phyloP scores from a whole-genome alignment of 1,140 invertebrate species.

The Globodera rostochiensis region DNA sequence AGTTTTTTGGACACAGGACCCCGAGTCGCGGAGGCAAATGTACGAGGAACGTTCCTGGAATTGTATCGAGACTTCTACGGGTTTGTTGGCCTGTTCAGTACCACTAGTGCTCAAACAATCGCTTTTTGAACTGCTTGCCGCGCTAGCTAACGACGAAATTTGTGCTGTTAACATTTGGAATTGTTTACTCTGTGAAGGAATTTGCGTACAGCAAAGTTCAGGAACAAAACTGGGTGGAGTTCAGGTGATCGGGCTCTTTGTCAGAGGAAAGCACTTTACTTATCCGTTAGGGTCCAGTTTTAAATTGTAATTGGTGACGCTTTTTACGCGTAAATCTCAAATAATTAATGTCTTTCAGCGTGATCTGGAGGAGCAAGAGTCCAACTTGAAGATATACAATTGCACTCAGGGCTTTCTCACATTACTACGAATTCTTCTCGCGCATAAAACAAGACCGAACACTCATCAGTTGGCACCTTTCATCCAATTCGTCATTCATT shows the following conservation, averaged over 20 bases:
- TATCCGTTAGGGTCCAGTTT: too few species aligned
- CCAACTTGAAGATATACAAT: slow-evolving; percentile 36
- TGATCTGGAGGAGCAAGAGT: slow-evolving; percentile 42
- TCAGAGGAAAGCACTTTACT: slow-evolving; percentile 5
- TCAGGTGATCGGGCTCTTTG: slow-evolving; percentile 24
- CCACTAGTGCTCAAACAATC: slow-evolving; percentile 42
- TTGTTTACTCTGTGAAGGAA: slow-evolving; percentile 40
- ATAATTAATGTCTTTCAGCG: slow-evolving; percentile 10
- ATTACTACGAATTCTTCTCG: slow-evolving; percentile 34
- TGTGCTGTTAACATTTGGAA: slow-evolving; percentile 40
- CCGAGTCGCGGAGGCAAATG: slow-evolving; percentile 35
- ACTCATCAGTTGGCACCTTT: slow-evolving; percentile 34
- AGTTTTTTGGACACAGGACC: slow-evolving; percentile 25
- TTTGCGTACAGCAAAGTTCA: slow-evolving; percentile 37
- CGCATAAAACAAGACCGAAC: slow-evolving; percentile 32
- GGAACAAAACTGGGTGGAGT: slow-evolving; percentile 28
- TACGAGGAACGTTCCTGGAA: slow-evolving; percentile 35
- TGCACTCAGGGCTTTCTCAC: slow-evolving; percentile 42
- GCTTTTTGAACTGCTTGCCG: slow-evolving; percentile 37
- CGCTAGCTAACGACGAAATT: slow-evolving; percentile 40
- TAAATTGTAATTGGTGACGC: too few species aligned
- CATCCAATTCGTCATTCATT: slow-evolving; percentile 41
- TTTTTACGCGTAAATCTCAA: too few species aligned
- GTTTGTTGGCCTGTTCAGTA: slow-evolving; percentile 28
- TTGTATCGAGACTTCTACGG: slow-evolving; percentile 34